These are phyloP conservation scores for Eriocheir sinensis DNA, from an alignment of 1,140 invertebrate genomes.

Conservation along the genomic window DNA sequence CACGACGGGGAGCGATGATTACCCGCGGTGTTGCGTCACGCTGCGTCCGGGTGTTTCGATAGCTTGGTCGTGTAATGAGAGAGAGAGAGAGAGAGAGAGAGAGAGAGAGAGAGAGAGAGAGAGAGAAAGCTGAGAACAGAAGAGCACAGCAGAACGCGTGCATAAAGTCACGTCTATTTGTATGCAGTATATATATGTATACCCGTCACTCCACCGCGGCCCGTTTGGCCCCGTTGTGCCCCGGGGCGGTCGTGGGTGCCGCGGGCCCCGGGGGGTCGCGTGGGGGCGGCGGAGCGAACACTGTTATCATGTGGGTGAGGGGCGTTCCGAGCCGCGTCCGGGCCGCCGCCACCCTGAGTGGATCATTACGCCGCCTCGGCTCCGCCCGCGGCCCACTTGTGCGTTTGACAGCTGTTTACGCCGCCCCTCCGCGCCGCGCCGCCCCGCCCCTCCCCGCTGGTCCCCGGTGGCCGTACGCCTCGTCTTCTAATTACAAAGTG, in stretches of 20 bases:
- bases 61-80: neutral
- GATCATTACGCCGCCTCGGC: constrained; percentile 11
- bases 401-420: neutral
- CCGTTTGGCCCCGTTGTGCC: neutral
- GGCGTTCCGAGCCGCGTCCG: constrained; percentile 7
- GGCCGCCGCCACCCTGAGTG: neutral
- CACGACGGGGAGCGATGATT: neutral
- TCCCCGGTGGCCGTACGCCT: neutral
- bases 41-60: neutral
- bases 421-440: neutral
- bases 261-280: neutral
- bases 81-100: constrained; percentile 2
- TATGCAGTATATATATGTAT: neutral
- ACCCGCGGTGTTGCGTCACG: neutral
- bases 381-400: constrained; percentile 23
- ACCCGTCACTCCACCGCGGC: neutral
- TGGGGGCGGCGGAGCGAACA: neutral
- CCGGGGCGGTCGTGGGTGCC: neutral
- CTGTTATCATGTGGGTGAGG: constrained; percentile 1
- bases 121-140: neutral
- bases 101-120: neutral
- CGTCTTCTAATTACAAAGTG: neutral
- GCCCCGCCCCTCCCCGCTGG: neutral
- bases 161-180: neutral
- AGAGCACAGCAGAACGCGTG: too few relatives aligned